Percentiles rank a stretch among this genome's conserved stretches.
Evolutionary conservation across 2,888 invertebrate genomes (phyloP).

Genomic region (Steinernema hermaphroditum): DNA sequence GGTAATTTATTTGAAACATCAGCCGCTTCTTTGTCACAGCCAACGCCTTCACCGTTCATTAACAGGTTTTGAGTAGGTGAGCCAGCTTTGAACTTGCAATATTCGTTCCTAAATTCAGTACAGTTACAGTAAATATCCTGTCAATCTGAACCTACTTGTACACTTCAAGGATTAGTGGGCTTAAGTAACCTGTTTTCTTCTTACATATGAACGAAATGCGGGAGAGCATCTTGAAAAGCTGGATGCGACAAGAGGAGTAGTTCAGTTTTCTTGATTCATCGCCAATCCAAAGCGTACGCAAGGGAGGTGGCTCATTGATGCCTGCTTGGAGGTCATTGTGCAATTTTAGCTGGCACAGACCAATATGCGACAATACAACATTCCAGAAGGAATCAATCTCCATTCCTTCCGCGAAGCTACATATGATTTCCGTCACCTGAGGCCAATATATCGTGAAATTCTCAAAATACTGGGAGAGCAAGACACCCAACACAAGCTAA

Average conservation of each 20-base stretch:
- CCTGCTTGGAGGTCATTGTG: no score
- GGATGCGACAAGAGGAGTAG: conserved; percentile 77
- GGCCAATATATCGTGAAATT: conserved; percentile 90
- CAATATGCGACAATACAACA: conserved; percentile 49
- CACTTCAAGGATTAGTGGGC: conserved; percentile 80
- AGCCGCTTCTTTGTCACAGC: not conserved
- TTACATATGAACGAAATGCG: conserved; percentile 79
- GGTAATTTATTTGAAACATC: not conserved
- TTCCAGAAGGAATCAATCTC: conserved; percentile 67
- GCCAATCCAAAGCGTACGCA: not conserved
- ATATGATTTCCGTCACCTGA: conserved; percentile 78
- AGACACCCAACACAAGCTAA: conserved; percentile 76
- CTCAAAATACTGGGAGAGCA: conserved; percentile 80
- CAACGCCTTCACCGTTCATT: not conserved
- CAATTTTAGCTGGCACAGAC: not conserved
- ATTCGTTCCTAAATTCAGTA: conserved; percentile 40
- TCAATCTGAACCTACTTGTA: conserved; percentile 73
- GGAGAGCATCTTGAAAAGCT: conserved; percentile 81
- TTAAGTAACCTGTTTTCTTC: conserved; percentile 79
- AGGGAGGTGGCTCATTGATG: not conserved
- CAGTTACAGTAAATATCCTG: no score
- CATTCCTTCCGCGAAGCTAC: conserved; percentile 74
- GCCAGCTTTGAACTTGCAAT: conserved; percentile 22
- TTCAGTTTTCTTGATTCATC: conserved; percentile 70
- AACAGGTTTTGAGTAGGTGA: not conserved